Evolutionary conservation across 92 coral and sea anemone species (phyloP), one percentile per base, ranked within the genome.

Genomic region (Metridium senile): DNA sequence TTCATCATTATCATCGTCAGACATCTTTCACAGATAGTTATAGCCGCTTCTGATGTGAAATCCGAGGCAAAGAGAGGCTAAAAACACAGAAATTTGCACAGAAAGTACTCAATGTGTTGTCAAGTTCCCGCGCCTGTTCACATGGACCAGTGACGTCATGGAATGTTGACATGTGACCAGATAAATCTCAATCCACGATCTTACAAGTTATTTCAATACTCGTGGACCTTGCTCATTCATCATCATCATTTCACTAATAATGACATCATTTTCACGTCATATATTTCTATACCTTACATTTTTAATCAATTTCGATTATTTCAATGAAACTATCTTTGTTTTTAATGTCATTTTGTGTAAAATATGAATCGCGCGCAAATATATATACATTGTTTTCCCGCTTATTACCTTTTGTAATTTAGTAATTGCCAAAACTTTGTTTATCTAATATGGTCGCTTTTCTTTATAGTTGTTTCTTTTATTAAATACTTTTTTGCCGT

Each of bases 1-100:
- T 30, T 72, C 66, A 28, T 72, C 82, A 26, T 53, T 73, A 25
- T 70, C 86, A 35, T 71, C 87, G 46, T 91, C 90, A 19, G 86
- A 90, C 97, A 91, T 91, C 29, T 51, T 80, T 25, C 0, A 29
- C 31, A 52, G 52, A 58, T 11, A 34, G 9, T 29, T 68, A 26
- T 9, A 31, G 20, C 62, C 10, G 31, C 39, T 32, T 9, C 25
- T 33, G 68, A 11, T n/a, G 20, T 19, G 21, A 23, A 19, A 11
- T 34, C 1, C 33, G 33, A 27, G 17, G 78, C 33, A 25, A 33
- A 26, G 7, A 21, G 56, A 33, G 22, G 1, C 13, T 1, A n/a
- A 61, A 58, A 73, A 73, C 9, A 22, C 11, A n/a, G 33, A 33
- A n/a, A 33, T 27, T 18, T 25, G 65, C 10, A 59, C 2, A 26